phyloP scores from a whole-genome alignment of 2,797 vertebrate genomes.

The Manis javanica region DNA sequence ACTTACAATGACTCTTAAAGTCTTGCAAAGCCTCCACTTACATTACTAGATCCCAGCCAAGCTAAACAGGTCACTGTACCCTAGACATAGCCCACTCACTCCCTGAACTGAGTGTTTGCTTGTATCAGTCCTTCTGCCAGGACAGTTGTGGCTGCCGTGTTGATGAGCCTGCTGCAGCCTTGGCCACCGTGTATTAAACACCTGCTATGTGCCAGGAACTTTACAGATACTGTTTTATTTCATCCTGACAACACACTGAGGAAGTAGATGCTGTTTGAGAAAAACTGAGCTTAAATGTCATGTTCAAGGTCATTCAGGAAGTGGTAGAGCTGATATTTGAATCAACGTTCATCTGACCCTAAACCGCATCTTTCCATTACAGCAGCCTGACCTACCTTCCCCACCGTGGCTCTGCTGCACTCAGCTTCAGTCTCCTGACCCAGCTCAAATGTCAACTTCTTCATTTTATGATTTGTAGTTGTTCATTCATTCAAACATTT shows the following conservation, averaged over 20 bases:
- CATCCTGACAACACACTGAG: not conserved
- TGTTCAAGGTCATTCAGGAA: slow-evolving; percentile 9
- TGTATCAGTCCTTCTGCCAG: not conserved
- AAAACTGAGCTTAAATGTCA: slow-evolving; percentile 17
- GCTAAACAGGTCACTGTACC: not conserved
- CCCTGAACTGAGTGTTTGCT: not conserved
- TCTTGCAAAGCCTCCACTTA: not conserved
- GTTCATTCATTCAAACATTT: not conserved
- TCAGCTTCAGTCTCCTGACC: not conserved
- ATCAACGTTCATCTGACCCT: not conserved
- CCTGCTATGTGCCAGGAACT: not conserved
- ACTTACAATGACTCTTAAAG: not conserved
- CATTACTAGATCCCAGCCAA: not conserved
- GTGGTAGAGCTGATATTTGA: not conserved
- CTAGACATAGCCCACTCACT: not conserved
- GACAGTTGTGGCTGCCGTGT: not conserved
- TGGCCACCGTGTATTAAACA: not conserved
- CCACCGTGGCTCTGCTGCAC: not conserved
- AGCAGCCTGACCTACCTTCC: not conserved
- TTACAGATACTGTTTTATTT: not conserved
- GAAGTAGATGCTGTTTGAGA: not conserved
- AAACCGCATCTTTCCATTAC: not conserved
- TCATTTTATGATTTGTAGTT: not conserved
- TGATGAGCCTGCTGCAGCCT: not conserved
- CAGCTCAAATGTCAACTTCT: not conserved